Conservation (phyloP, 2,113 vertebrate genomes). For the Crotalus horridus region DNA sequence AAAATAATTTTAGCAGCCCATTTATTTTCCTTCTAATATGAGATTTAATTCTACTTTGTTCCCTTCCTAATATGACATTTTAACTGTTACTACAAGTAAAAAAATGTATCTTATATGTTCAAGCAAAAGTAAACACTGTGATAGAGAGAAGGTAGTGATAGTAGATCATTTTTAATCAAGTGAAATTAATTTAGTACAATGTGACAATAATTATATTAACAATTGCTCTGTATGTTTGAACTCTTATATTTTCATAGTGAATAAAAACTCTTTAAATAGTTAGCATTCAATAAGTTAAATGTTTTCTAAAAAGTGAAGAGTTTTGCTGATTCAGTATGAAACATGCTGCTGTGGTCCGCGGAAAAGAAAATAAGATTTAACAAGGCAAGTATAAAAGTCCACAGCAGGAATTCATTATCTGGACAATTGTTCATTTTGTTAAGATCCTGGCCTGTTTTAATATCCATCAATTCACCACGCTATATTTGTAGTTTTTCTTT, state of each 20-base stretch:
- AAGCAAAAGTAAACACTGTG: slow-evolving; percentile 17
- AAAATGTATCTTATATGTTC: neutral
- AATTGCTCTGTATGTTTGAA: slow-evolving; percentile 41
- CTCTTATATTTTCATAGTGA: slow-evolving; percentile 25
- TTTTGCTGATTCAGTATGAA: slow-evolving; percentile 71
- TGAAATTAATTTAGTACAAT: slow-evolving; percentile 19
- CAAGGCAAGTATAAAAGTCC: slow-evolving; percentile 72
- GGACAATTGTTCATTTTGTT: slow-evolving; percentile 74
- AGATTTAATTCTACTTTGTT: neutral
- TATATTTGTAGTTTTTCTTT: slow-evolving; percentile 61
- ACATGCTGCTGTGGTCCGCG: slow-evolving; percentile 74
- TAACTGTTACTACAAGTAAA: slow-evolving; percentile 1
- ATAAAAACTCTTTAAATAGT: slow-evolving; percentile 9
- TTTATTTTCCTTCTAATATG: neutral
- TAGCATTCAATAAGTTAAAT: slow-evolving; percentile 59
- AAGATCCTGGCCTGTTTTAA: slow-evolving; percentile 57
- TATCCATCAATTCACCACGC: slow-evolving; percentile 53
- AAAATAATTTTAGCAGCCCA: slow-evolving; percentile 13
- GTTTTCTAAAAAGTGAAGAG: slow-evolving; percentile 39
- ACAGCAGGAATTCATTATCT: slow-evolving; percentile 77
- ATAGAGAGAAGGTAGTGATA: neutral
- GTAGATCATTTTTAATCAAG: slow-evolving; percentile 22
- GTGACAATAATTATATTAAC: slow-evolving; percentile 34
- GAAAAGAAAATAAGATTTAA: slow-evolving; percentile 78
- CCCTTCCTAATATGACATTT: neutral